A percentile compares a stretch with the other conserved stretches of the same genome.
These are phyloP conservation scores for Drosophila paulistorum DNA, from an alignment of 1,140 invertebrate genomes.

Conservation along the genomic window DNA sequence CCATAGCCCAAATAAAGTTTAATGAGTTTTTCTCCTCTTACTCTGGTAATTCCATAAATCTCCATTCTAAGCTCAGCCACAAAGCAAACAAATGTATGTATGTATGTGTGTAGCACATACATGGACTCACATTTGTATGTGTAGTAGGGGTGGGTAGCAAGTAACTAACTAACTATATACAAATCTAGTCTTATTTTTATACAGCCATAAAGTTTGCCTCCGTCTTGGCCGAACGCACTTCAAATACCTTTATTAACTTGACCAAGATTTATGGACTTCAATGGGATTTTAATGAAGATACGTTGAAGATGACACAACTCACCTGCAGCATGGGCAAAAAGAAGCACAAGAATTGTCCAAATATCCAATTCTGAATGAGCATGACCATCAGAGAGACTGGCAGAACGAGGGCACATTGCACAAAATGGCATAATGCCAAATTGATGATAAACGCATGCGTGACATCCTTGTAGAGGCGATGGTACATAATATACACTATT, in stretches of 20 bases:
- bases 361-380: slow-evolving; percentile 89
- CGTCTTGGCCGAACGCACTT: neutral
- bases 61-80: neutral
- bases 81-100: neutral
- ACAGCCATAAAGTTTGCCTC: neutral
- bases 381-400: slow-evolving; percentile 88
- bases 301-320: slow-evolving; percentile 52
- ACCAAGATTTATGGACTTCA: neutral
- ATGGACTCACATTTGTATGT: neutral
- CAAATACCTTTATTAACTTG: slow-evolving; percentile 11
- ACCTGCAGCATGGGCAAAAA: slow-evolving; percentile 90
- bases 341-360: slow-evolving; percentile 89
- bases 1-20: slow-evolving; percentile 1
- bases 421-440: slow-evolving; percentile 87
- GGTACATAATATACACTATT: slow-evolving; percentile 85
- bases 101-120: neutral
- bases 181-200: slow-evolving; percentile 13
- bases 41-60: slow-evolving; percentile 5
- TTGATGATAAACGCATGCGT: slow-evolving; percentile 88
- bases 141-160: neutral
- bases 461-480: slow-evolving; percentile 86
- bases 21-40: neutral
- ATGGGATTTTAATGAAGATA: neutral
- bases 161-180: neutral
- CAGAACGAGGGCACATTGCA: slow-evolving; percentile 87